Base-by-base conservation (phyloP, 2,888 invertebrate genomes). In the Leptogaster cylindrica region DNA sequence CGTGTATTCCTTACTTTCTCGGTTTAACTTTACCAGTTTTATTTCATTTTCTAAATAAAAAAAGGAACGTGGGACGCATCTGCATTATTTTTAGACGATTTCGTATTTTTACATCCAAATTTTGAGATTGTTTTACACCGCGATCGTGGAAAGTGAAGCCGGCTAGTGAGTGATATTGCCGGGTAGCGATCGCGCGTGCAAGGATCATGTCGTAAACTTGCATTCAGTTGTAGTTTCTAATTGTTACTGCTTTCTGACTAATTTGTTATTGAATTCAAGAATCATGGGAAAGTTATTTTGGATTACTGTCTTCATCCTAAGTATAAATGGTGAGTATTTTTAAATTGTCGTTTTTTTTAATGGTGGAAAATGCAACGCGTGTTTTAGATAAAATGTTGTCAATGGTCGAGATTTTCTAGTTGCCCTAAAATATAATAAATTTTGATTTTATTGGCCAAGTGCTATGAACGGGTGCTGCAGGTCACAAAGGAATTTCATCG, bases 221-320 rank as follows among this genome's bases (percentile, higher is more conserved):
- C 3, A 12, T 4, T n/a, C 14, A 36, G 36, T 36, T 10, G 3
- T 52, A 28, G 14, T 33, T 52, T 18, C 27, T 33, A 14, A 36
- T 36, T 36, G 36, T 36, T 10, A 36, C 4, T 14, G 10, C 4
- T 14, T 14, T 12, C 12, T 27, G 31, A 52, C 51, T 31, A 52
- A 52, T 31, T 52, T 16, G 14, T 31, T 31, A 31, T 31, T 33
- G n/a, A 52, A 51, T 52, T 31, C 7, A 52, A n/a, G 10, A 52
- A 33, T 23, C 20, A 64, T 64, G 48, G 36, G 18, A 18, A 63
- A 64, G 12, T 20, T 64, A 48, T 20, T 48, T 48, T 64, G 64
- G 64, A 64, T 64, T 48, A 64, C 18, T 14, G 8, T 64, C 14
- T 48, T 23, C 48, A 12, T 27, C 10, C 10, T 48, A n/a, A n/a